These are phyloP conservation scores for Smittia aterrima DNA, from an alignment of 2,888 invertebrate genomes.

Conservation along the genomic window DNA sequence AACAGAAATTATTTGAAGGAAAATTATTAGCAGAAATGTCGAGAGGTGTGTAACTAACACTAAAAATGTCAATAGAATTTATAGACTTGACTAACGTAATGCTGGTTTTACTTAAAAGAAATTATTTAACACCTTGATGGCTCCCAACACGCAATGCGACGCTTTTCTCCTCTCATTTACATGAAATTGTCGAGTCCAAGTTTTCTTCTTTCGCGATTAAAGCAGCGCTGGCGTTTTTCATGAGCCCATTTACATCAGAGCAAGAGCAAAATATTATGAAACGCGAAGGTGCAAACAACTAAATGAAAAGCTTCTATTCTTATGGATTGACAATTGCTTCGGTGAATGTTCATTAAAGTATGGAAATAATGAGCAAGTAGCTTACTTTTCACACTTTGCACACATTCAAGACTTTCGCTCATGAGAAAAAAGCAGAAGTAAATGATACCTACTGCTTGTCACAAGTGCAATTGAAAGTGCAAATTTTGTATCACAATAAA, in stretches of 20 bases:
- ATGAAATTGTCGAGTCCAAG: not conserved
- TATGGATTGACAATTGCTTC: no score
- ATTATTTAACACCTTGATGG: conserved; percentile 37
- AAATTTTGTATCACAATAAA: not conserved
- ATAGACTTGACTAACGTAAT: conserved; percentile 22
- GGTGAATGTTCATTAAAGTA: no score
- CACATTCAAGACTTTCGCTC: not conserved
- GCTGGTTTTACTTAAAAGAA: conserved; percentile 8
- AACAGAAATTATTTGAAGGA: not conserved
- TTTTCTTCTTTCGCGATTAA: not conserved
- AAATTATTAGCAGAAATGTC: conserved; percentile 8
- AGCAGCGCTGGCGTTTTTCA: no score
- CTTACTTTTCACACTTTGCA: no score
- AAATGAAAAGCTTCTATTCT: no score
- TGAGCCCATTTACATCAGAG: no score
- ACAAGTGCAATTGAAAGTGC: not conserved
- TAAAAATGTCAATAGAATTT: conserved; percentile 39
- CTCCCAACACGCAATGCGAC: conserved; percentile 19
- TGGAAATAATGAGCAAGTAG: no score
- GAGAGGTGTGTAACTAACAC: conserved; percentile 34
- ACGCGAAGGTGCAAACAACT: no score
- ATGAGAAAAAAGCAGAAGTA: not conserved
- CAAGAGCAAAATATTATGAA: no score
- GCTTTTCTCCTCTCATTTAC: not conserved
- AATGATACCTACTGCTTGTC: not conserved